Evolutionary conservation across 1,140 invertebrate species (phyloP).

Genomic region (Ceratitis capitata): DNA sequence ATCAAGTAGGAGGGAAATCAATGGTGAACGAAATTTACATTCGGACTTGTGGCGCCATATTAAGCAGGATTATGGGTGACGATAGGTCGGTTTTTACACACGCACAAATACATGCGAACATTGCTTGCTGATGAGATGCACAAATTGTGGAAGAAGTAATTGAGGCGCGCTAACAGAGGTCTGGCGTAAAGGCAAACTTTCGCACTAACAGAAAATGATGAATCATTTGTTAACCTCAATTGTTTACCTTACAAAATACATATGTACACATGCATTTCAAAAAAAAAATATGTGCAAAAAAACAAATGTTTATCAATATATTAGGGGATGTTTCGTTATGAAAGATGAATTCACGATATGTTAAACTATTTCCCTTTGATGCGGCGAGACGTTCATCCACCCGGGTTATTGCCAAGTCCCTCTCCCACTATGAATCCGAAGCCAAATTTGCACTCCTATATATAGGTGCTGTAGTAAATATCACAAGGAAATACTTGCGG

Average conservation of each 20-base stretch:
- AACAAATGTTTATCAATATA: too few species aligned
- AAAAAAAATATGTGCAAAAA: too few species aligned
- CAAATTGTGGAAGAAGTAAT: neutral
- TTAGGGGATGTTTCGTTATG: too few species aligned
- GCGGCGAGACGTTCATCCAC: too few species aligned
- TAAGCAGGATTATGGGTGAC: neutral
- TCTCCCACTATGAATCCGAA: too few species aligned
- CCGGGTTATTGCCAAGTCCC: too few species aligned
- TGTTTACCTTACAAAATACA: neutral
- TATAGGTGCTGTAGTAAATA: too few species aligned
- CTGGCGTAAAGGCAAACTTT: neutral
- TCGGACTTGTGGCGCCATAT: neutral
- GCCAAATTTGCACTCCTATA: too few species aligned
- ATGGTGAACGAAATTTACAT: neutral
- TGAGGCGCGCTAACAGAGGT: neutral
- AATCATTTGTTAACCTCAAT: neutral
- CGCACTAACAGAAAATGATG: neutral
- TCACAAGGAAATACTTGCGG: too few species aligned
- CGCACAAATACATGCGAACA: neutral
- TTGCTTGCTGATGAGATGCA: neutral
- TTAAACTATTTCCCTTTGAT: too few species aligned
- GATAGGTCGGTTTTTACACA: neutral
- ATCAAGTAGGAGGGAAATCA: neutral
- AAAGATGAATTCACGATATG: too few species aligned
- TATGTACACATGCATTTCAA: too few species aligned